A percentile compares a stretch with the other conserved stretches of the same genome.
Conservation (phyloP, 2,797 vertebrate genomes). For the Buphagus erythrorhynchus region DNA sequence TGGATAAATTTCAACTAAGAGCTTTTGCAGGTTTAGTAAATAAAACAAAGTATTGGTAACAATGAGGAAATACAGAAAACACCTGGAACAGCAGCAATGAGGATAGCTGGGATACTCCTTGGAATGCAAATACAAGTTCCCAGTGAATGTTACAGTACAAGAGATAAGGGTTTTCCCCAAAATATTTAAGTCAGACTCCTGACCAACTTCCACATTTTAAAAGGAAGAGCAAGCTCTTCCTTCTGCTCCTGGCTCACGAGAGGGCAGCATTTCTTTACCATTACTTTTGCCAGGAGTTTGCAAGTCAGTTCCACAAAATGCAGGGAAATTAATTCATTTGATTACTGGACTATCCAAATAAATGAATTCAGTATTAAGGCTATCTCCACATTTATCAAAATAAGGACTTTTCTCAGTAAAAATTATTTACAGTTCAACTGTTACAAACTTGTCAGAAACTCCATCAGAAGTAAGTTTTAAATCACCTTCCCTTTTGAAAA, state of each 20-base stretch:
- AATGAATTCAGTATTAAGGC: background rate
- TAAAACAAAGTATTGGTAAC: background rate
- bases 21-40: background rate
- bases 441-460: background rate
- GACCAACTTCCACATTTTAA: background rate
- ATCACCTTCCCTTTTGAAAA: background rate
- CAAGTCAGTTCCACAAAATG: background rate
- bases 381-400: background rate
- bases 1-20: background rate
- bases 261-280: slow-evolving; percentile 25
- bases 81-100: background rate
- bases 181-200: background rate
- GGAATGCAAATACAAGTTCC: background rate
- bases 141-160: background rate
- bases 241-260: background rate
- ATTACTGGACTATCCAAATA: background rate
- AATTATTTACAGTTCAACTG: background rate
- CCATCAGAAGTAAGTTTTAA: background rate
- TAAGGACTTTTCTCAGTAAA: background rate
- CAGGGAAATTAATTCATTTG: background rate
- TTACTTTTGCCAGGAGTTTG: background rate
- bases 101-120: background rate
- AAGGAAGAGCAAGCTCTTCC: background rate
- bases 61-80: background rate
- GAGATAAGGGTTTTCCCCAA: background rate